Evolutionary conservation across 2,888 invertebrate species (phyloP), one percentile per base, ranked within the genome.

Genomic region (Epistrophella euchroma): DNA sequence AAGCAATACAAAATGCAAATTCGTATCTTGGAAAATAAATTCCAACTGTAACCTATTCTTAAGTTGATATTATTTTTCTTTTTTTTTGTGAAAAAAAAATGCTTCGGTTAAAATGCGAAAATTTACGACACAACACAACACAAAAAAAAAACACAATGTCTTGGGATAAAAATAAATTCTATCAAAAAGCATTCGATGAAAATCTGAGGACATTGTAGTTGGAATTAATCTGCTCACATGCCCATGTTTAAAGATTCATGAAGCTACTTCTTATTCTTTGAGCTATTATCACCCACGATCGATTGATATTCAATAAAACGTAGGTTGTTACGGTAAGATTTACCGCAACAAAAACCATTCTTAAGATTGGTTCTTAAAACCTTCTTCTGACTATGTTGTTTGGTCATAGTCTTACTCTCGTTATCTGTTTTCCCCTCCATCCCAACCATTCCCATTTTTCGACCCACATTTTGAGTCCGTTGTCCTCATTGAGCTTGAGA

Each of bases 271-370:
- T 50, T 50, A 52, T 52, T 52, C 37, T 71, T 11, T 52, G 71
- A 50, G 71, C 82, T 78, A 82, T 78, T 82, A 86, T 86, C 82
- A 82, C 86, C 86, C 86, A 86, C 86, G 82, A 86, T 82, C 86
- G 77, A 82, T 86, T 82, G 86, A 58, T 64, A 50, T 86, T 66
- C 71, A 77, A 85, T 77, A 55, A 56, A 58, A 66, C 35, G 37
- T 35, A 64, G 62, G 62, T 64, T n/a, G n/a, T n/a, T n/a, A n/a
- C n/a, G n/a, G n/a, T n/a, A n/a, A n/a, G n/a, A n/a, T n/a, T n/a
- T n/a, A n/a, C n/a, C n/a, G n/a, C n/a, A n/a, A n/a, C n/a, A n/a
- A n/a, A n/a, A n/a, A n/a, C n/a, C n/a, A n/a, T n/a, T n/a, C n/a
- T n/a, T n/a, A n/a, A n/a, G n/a, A n/a, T n/a, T n/a, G n/a, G n/a